A percentile compares a stretch with the other conserved stretches of the same genome.
These are phyloP conservation scores for Saguinus midas DNA, from an alignment of 2,113 vertebrate genomes.

Conservation along the genomic window DNA sequence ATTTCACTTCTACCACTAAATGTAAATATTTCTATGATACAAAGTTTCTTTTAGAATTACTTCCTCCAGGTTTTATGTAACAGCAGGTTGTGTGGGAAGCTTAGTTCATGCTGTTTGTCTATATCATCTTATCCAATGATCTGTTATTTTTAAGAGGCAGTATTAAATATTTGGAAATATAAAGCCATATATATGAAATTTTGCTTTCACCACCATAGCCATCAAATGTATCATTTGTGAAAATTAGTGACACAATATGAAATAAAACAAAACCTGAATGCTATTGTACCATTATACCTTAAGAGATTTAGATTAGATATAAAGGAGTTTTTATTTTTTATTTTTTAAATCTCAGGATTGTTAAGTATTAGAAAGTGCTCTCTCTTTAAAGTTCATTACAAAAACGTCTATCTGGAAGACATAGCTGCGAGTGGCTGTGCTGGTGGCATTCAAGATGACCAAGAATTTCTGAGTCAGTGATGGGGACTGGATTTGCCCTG, in stretches of 20 bases:
- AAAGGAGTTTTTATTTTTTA: background rate
- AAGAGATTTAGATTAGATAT: background rate
- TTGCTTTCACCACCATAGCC: background rate
- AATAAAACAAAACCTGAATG: background rate
- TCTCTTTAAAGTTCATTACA: background rate
- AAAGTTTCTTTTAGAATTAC: conserved; percentile 6
- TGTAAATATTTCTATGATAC: conserved; percentile 41
- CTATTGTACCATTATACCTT: background rate
- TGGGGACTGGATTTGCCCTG: conserved; percentile 87
- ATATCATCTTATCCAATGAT: conserved; percentile 2
- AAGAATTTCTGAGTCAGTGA: conserved; percentile 99
- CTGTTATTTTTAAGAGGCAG: conserved; percentile 49
- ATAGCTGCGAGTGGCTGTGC: conserved; percentile 47
- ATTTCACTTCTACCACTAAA: conserved; percentile 23
- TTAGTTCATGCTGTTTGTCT: conserved; percentile 17
- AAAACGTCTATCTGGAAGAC: conserved; percentile 10
- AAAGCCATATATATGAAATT: background rate
- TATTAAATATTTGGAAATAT: conserved; percentile 44
- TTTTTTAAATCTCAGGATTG: background rate
- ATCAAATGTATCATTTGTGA: background rate
- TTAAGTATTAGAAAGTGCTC: background rate
- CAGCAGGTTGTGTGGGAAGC: background rate
- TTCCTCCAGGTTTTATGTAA: conserved; percentile 12
- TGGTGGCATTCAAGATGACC: conserved; percentile 84
- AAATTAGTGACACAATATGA: background rate